Evolutionary conservation across 2,888 invertebrate species (phyloP).

Genomic region (Aporophyla nigra): DNA sequence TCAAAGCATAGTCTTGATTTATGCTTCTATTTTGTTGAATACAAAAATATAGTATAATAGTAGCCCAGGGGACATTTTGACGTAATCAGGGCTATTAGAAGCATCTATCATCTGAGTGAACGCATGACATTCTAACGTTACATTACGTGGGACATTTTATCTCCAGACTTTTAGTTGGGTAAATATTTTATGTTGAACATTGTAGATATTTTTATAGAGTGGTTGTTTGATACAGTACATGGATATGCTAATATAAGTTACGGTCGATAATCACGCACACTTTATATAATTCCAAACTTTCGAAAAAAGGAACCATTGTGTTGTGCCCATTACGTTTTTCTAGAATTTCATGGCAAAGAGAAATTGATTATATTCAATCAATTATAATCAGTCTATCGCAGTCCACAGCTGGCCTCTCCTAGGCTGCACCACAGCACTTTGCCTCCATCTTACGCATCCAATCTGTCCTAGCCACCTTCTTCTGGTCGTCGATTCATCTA

Average conservation of each 20-base stretch:
- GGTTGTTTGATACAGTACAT: constrained; percentile 15
- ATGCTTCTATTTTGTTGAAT: constrained; percentile 51
- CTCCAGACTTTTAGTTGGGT: constrained; percentile 27
- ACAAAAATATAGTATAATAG: constrained; percentile 44
- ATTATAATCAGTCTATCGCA: no score
- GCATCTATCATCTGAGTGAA: constrained; percentile 54
- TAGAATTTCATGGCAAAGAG: no score
- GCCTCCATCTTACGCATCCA: no score
- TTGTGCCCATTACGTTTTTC: background rate
- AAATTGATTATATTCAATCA: background rate
- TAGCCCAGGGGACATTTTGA: constrained; percentile 31
- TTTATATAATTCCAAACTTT: background rate
- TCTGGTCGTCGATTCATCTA: no score
- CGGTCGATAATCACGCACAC: background rate
- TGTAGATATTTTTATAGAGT: constrained; percentile 3
- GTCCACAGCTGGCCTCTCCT: no score
- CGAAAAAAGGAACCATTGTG: background rate
- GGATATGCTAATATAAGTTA: background rate
- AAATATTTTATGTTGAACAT: constrained; percentile 32
- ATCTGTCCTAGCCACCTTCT: no score
- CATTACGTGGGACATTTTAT: constrained; percentile 40
- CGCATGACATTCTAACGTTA: constrained; percentile 41
- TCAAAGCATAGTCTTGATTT: constrained; percentile 42
- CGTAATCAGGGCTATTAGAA: constrained; percentile 53
- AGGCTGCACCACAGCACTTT: no score